These are phyloP conservation scores for Drymodes brunneopygia DNA, from an alignment of 2,113 vertebrate species.

Conservation along the genomic window DNA sequence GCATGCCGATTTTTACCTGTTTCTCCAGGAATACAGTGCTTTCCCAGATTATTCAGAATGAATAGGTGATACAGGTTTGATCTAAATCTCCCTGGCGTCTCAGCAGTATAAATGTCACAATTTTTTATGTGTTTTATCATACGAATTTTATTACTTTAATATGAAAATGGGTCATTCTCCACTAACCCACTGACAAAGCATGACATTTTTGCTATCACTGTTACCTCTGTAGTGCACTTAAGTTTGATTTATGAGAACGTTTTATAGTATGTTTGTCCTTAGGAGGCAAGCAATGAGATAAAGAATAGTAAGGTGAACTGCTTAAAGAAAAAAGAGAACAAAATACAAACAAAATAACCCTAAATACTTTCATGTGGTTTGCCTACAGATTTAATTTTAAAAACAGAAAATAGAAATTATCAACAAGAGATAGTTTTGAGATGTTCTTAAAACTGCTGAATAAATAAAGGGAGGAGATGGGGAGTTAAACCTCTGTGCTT, in stretches of 20 bases:
- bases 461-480: neutral
- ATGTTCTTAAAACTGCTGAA: neutral
- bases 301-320: conserved; percentile 55
- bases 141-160: conserved; percentile 61
- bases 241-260: conserved; percentile 64
- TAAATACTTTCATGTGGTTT: neutral
- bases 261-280: conserved; percentile 66
- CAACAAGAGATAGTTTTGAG: neutral
- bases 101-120: conserved; percentile 24
- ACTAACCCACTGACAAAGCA: conserved; percentile 58
- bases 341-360: neutral
- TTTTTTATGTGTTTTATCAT: conserved; percentile 58
- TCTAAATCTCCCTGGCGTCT: neutral
- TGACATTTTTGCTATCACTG: conserved; percentile 62
- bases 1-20: neutral
- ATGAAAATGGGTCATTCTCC: conserved; percentile 66
- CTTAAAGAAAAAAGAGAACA: neutral
- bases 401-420: neutral
- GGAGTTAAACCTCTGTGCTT: neutral
- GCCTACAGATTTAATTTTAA: neutral
- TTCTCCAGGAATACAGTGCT: neutral
- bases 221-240: conserved; percentile 51
- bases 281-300: conserved; percentile 49
- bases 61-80: neutral
- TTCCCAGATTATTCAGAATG: neutral